A percentile compares a stretch with the other conserved stretches of the same genome.
Conservation (phyloP, 2,113 vertebrate genomes). For the Sarotherodon lohbergeri region DNA sequence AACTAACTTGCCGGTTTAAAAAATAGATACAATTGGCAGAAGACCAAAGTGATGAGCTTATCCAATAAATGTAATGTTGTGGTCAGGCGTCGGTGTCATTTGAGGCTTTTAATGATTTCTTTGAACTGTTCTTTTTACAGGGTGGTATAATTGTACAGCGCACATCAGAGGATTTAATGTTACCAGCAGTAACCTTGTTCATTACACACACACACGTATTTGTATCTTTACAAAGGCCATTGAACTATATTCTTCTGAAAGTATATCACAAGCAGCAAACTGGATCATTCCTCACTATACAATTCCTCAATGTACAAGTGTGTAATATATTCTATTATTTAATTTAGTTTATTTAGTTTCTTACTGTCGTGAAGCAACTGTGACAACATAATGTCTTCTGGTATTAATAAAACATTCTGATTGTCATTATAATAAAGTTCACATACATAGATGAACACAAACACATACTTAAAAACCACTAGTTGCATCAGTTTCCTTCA, state of each 20-base stretch:
- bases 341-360: not conserved
- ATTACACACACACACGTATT: not conserved
- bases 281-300: not conserved
- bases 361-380: not conserved
- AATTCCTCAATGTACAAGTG: not conserved
- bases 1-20: not conserved
- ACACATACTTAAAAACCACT: not conserved
- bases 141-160: not conserved
- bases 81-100: not conserved
- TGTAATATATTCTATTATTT: not conserved
- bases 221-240: too few species aligned
- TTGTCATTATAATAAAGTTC: not conserved
- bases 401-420: not conserved
- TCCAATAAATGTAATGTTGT: not conserved
- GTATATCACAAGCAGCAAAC: not conserved
- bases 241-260: not conserved
- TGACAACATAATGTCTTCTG: not conserved
- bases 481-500: not conserved
- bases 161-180: not conserved
- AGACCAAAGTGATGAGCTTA: not conserved
- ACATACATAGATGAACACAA: not conserved
- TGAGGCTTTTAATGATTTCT: not conserved
- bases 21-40: not conserved
- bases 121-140: not conserved
- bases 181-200: constrained; percentile 12